Conservation (phyloP, 2,113 vertebrate genomes). For the Callospermophilus lateralis region DNA sequence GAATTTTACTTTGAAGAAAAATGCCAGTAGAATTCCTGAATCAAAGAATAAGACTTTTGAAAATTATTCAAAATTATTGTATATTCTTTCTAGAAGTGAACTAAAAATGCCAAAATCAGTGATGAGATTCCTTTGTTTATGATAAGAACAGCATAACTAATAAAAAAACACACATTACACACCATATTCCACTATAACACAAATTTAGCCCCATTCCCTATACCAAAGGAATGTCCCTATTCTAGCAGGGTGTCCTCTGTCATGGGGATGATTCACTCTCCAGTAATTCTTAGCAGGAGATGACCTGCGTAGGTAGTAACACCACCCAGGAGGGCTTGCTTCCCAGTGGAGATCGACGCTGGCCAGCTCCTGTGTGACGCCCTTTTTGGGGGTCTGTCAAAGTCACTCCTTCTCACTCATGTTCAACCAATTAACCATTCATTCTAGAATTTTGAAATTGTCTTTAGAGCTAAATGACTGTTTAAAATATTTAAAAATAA, state of each 20-base stretch:
- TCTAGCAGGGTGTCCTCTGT: neutral
- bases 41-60: neutral
- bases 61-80: neutral
- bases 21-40: neutral
- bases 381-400: neutral
- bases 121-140: neutral
- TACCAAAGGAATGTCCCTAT: neutral
- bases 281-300: neutral
- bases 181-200: neutral
- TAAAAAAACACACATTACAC: neutral
- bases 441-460: neutral
- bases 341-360: neutral
- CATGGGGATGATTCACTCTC: neutral
- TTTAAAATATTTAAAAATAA: slow-evolving; percentile 45
- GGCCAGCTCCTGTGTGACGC: neutral
- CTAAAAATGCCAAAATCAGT: neutral
- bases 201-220: neutral
- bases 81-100: slow-evolving; percentile 4
- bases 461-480: neutral
- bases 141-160: neutral
- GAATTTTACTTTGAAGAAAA: neutral
- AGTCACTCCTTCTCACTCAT: neutral
- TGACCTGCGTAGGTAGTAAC: neutral
- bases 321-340: neutral
- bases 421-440: neutral